Base-by-base conservation (phyloP, 30 jellyfish, hydroid and myxozoan genomes). In the Catostylus mosaicus region DNA sequence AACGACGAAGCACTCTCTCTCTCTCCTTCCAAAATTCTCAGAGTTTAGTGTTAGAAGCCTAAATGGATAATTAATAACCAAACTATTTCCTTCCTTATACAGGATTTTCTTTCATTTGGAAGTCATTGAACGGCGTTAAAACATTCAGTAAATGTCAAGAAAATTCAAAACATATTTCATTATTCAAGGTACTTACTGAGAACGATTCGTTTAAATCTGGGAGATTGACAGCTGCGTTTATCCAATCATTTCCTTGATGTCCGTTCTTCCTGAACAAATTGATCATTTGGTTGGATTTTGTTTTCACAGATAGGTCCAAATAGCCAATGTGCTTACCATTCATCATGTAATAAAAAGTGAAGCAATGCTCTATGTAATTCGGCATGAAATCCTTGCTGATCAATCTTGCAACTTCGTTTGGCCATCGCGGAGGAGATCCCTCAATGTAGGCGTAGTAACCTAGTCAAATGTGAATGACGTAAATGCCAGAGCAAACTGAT, bases 191-290 rank as follows among this genome's bases (percentile, higher is more conserved):
- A 50, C 63, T 50, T 51, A 88, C 97, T 79, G 62, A 79, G 70
- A 46, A 88, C 19, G 93, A 85, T 35, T 88, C 93, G 8, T 33
- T 71, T 14, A 73, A 32, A 7, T 80, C 85, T 11, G 97, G 97
- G n/a, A 88, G 24, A 59, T 72, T 50, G 24, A 80, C 90, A 46
- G 89, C 97, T 12, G 93, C 97, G 59, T 64, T 77, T 20, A 40
- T 37, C 97, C 97, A 88, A 30, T 80, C 86, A 31, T 84, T 77
- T 59, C 97, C 97, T 80, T 88, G 97, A 73, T 88, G 97, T 18
- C 89, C 90, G 54, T 78, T 81, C 52, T 77, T 80, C 47, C 84
- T 78, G 83, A 91, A 88, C 40, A 63, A 66, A 54, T 40, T 75
- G 35, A 51, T 69, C 40, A 81, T 66, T 51, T 81, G 59, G 40